Conservation (phyloP, 2,888 invertebrate species). For the Seira ritae region DNA sequence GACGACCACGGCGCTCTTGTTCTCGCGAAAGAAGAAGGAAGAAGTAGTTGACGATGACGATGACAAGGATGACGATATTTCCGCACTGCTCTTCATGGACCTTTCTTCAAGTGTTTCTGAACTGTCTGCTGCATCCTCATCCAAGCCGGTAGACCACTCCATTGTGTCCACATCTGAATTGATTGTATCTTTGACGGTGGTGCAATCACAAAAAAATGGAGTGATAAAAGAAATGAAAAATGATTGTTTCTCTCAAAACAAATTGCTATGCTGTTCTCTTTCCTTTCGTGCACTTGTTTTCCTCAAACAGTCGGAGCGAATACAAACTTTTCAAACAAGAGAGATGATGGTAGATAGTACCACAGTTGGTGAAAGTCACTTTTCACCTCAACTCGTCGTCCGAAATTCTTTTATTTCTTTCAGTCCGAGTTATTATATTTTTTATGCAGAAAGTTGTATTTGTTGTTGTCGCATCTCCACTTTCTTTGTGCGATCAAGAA, state of each 20-base stretch:
- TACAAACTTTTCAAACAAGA: too few relatives aligned
- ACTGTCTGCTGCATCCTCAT: conserved; percentile 67
- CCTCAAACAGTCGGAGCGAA: too few relatives aligned
- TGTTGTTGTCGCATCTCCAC: too few relatives aligned
- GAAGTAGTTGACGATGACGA: conserved; percentile 36
- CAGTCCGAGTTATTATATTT: too few relatives aligned
- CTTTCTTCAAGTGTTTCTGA: conserved; percentile 66
- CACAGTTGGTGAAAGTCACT: too few relatives aligned
- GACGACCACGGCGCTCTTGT: conserved; percentile 7
- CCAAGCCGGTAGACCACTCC: conserved; percentile 67
- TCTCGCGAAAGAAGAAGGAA: conserved; percentile 37
- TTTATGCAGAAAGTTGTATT: too few relatives aligned
- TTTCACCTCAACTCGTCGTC: too few relatives aligned
- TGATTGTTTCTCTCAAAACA: too few relatives aligned
- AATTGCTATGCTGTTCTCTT: too few relatives aligned
- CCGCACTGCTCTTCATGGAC: conserved; percentile 59
- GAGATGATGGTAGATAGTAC: too few relatives aligned
- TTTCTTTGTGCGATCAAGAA: not conserved
- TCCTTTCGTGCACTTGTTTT: too few relatives aligned
- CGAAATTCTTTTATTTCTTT: too few relatives aligned
- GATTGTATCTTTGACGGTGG: conserved; percentile 59
- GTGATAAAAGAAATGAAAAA: not conserved
- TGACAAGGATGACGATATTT: conserved; percentile 29
- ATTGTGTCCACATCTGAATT: conserved; percentile 68
- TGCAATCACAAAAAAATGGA: conserved; percentile 55